Evolutionary conservation across 2,797 vertebrate species (phyloP), one percentile per base, ranked within the genome.

Genomic region (Urosaurus nigricauda): DNA sequence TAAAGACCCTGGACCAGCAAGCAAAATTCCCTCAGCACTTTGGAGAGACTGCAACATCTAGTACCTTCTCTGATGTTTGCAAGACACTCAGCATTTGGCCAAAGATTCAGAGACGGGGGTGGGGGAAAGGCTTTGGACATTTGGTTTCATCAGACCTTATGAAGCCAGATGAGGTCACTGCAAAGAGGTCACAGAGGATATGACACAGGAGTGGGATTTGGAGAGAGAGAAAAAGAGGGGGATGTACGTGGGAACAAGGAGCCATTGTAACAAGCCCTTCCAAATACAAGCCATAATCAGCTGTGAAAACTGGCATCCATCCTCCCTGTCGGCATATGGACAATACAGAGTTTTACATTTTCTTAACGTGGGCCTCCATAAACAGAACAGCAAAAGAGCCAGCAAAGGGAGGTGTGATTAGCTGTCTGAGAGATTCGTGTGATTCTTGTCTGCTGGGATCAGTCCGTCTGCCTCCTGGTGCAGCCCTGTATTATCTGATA

Each of bases 121-220:
- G 56, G 40, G 56, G 9, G 19, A 47, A 14, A 63, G 14, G 21
- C 9, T 24, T 16, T 79, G 56, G 79, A 73, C 87, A 65, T 83
- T 84, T 68, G 90, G 78, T 24, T 93, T 56, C 91, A 89, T 91
- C 90, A 77, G 88, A 90, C 92, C 91, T 87, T 90, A 90, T 32
- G 91, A 90, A 94, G 92, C 74, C 32, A 78, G 93, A 95, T 96
- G 94, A 95, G 94, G 95, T 96, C 95, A 94, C 91, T 81, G 90
- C 90, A 83, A 53, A 87, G 90, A 56, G 0, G 91, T 24, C 1
- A 37, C 88, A 93, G 88, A 89, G 95, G 95, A 94, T 95, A 93
- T 94, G 94, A 95, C 68, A 86, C 81, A 86, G 79, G 74, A 88
- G 87, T 74, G 79, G 83, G 79, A 90, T 78, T 88, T 92, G 91